A percentile compares a stretch with the other conserved stretches of the same genome.
phyloP scores from a whole-genome alignment of 2,113 vertebrate genomes.

The Poicephalus meyeri region DNA sequence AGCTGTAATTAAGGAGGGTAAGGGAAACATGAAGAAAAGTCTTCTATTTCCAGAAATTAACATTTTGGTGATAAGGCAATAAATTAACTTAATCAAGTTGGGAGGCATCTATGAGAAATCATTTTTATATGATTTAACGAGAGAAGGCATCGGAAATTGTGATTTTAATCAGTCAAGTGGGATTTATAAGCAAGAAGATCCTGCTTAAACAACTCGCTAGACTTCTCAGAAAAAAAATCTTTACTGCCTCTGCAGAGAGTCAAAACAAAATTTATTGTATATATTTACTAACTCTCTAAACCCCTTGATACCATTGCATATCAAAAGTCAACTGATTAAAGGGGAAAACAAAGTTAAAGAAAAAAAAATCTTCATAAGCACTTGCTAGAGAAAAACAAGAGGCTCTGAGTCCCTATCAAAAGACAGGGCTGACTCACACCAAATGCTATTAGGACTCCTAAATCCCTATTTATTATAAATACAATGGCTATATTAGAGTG shows the following conservation, averaged over 20 bases:
- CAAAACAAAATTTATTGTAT: neutral
- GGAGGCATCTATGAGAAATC: constrained; percentile 1
- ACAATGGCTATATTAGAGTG: neutral
- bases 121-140: neutral
- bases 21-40: neutral
- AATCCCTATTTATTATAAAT: neutral
- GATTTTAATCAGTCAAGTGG: constrained; percentile 20
- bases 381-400: neutral
- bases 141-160: neutral
- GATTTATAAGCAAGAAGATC: neutral
- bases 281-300: neutral
- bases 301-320: neutral
- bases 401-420: neutral
- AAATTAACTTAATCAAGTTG: neutral
- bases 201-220: neutral
- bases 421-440: neutral
- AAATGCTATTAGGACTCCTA: neutral
- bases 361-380: neutral
- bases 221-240: neutral
- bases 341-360: neutral
- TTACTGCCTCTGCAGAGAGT: neutral
- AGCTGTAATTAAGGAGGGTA: neutral
- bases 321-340: neutral
- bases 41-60: neutral
- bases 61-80: neutral